Conservation (phyloP, 2,888 invertebrate species). For the Epinotia bilunana region DNA sequence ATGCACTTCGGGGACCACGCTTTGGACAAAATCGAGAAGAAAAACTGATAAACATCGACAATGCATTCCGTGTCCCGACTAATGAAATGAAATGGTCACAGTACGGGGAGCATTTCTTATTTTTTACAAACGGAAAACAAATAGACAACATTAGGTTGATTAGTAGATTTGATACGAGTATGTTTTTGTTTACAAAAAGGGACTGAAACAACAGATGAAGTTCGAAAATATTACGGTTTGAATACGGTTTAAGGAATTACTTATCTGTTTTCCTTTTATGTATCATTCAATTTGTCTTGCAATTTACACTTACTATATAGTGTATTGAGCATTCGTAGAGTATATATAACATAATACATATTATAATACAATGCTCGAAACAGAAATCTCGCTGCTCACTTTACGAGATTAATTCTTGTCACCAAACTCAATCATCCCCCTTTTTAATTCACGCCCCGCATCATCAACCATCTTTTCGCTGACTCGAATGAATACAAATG, state of each 20-base stretch:
- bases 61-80: slow-evolving; percentile 45
- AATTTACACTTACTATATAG: no score
- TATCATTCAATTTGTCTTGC: not conserved
- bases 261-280: not conserved
- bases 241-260: not conserved
- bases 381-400: slow-evolving; percentile 13
- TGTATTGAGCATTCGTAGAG: not conserved
- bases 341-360: not conserved
- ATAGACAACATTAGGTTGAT: slow-evolving; percentile 28
- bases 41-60: slow-evolving; percentile 44
- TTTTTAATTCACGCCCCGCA: slow-evolving; percentile 65
- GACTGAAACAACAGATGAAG: not conserved
- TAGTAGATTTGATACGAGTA: slow-evolving; percentile 24
- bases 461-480: slow-evolving; percentile 64
- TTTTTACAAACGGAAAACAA: slow-evolving; percentile 32
- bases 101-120: slow-evolving; percentile 43
- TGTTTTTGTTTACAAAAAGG: slow-evolving; percentile 26
- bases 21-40: slow-evolving; percentile 44
- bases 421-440: slow-evolving; percentile 48
- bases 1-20: slow-evolving; percentile 42
- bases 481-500: slow-evolving; percentile 79
- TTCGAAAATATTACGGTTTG: not conserved
- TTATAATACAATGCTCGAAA: slow-evolving; percentile 17
- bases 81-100: slow-evolving; percentile 47
- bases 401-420: slow-evolving; percentile 38